Percentiles rank a stretch among this genome's conserved stretches.
These are phyloP conservation scores for Sphaeridia pumilis DNA, from an alignment of 2,888 invertebrate species.

Conservation along the genomic window DNA sequence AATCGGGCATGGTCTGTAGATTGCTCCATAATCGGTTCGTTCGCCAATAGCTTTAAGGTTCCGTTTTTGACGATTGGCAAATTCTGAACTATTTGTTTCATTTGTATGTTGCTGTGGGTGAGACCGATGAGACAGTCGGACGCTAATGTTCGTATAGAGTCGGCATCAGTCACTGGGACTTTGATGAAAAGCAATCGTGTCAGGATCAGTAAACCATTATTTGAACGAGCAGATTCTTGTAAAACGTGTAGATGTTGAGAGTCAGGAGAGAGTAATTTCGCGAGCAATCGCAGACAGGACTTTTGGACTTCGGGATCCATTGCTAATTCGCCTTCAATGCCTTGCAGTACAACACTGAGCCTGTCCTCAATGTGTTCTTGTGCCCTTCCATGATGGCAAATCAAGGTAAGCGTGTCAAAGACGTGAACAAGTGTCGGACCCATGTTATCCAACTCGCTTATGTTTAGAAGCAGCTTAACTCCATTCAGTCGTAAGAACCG, in stretches of 20 bases:
- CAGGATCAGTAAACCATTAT: conserved; percentile 87
- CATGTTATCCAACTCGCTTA: conserved; percentile 11
- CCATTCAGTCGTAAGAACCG: conserved; percentile 11
- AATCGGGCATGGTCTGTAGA: conserved; percentile 13
- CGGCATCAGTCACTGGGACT: conserved; percentile 56
- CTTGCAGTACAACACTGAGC: conserved; percentile 61
- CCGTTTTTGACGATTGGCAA: conserved; percentile 15
- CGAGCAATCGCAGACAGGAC: conserved; percentile 6
- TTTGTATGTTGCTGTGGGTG: conserved; percentile 56
- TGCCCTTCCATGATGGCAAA: conserved; percentile 7
- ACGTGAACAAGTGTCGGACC: conserved; percentile 9
- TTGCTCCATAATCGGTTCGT: conserved; percentile 15
- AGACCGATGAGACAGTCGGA: conserved; percentile 86
- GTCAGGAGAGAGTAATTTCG: conserved; percentile 7
- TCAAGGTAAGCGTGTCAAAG: conserved; percentile 11
- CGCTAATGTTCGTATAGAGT: conserved; percentile 82
- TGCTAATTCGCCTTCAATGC: conserved; percentile 83
- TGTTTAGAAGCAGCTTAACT: conserved; percentile 11
- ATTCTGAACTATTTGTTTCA: conserved; percentile 47
- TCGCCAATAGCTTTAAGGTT: conserved; percentile 9
- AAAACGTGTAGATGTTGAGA: conserved; percentile 16
- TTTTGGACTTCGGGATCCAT: conserved; percentile 49
- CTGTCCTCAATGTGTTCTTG: conserved; percentile 14
- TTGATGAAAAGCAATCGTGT: conserved; percentile 30
- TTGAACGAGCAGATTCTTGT: conserved; percentile 69